These are phyloP conservation scores for Manis pentadactyla DNA, from an alignment of 2,797 vertebrate genomes.

Conservation along the genomic window DNA sequence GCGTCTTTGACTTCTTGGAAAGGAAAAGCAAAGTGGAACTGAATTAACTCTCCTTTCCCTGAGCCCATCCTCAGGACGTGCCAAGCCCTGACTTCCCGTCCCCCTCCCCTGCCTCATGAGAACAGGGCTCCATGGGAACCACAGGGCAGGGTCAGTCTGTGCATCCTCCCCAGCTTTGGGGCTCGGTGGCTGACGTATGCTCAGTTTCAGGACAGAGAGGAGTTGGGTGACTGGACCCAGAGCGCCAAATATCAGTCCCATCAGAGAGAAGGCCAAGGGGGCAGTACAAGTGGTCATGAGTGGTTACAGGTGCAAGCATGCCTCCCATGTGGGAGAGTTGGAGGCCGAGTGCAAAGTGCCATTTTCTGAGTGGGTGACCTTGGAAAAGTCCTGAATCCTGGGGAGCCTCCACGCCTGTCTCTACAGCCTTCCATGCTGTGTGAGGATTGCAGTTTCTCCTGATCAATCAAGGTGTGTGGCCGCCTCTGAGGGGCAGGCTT, in stretches of 20 bases:
- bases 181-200: rapidly evolving
- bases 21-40: background rate
- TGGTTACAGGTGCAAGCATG: background rate
- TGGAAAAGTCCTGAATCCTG: background rate
- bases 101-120: background rate
- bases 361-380: background rate
- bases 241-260: background rate
- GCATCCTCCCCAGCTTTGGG: background rate
- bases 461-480: rapidly evolving
- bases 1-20: background rate
- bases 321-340: rapidly evolving
- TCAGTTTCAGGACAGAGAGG: background rate
- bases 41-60: background rate
- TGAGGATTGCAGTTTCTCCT: background rate
- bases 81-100: rapidly evolving
- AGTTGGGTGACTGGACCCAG: background rate
- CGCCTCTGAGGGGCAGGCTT: background rate
- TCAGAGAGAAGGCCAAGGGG: background rate
- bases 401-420: background rate
- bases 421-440: rapidly evolving
- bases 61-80: background rate
- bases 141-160: rapidly evolving
- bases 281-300: background rate
- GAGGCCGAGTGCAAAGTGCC: too few relatives aligned
- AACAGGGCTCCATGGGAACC: rapidly evolving